A percentile compares a stretch with the other conserved stretches of the same genome.
Conservation (phyloP, 1,140 invertebrate genomes). For the Laupala kohalensis region DNA sequence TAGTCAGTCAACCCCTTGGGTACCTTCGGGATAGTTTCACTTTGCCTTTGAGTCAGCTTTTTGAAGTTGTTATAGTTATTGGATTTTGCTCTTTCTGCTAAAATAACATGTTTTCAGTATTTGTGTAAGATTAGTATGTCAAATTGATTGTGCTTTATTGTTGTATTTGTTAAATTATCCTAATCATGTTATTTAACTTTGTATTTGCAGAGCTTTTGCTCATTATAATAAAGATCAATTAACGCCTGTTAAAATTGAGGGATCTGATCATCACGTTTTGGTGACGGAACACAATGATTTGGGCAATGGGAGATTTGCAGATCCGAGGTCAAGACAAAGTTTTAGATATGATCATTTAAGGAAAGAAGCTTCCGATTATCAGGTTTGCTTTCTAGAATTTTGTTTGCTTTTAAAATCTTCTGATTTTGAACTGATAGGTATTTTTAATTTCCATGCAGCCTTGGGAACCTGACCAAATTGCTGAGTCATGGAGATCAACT, state of each 20-base stretch:
- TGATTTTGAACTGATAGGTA: neutral
- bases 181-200: neutral
- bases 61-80: no score
- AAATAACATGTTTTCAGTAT: no score
- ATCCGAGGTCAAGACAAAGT: slow-evolving; percentile 84
- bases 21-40: no score
- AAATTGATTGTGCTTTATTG: no score
- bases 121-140: no score
- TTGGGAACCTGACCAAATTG: slow-evolving; percentile 57
- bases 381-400: slow-evolving; percentile 22
- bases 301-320: slow-evolving; percentile 78
- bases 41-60: no score
- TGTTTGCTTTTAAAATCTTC: neutral
- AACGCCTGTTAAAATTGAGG: slow-evolving; percentile 87
- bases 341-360: slow-evolving; percentile 94
- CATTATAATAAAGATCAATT: slow-evolving; percentile 99
- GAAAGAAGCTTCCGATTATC: slow-evolving; percentile 84
- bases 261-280: slow-evolving; percentile 70
- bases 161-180: no score
- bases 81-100: no score
- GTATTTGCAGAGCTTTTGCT: slow-evolving; percentile 63
- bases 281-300: slow-evolving; percentile 97
- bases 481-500: slow-evolving; percentile 80
- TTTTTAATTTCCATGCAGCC: slow-evolving; percentile 30
- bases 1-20: no score